phyloP scores from a whole-genome alignment of 2,797 vertebrate species.

The Pipistrellus pipistrellus region DNA sequence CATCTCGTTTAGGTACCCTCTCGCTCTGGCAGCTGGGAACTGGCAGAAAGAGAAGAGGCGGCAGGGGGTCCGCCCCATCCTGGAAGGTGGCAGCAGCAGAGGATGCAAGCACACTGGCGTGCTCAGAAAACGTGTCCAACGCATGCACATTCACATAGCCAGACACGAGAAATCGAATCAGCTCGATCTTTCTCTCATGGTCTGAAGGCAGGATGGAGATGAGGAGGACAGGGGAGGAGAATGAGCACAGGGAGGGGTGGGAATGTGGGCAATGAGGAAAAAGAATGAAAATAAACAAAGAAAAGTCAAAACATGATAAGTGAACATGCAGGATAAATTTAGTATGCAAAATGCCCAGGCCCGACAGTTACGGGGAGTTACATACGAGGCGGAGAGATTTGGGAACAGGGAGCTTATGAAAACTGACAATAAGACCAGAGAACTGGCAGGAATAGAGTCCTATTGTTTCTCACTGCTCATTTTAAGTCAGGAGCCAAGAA shows the following conservation, averaged over 20 bases:
- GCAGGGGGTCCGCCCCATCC: conserved; percentile 93
- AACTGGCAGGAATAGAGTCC: background rate
- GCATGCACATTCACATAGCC: conserved; percentile 94
- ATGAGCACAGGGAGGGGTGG: conserved; percentile 54
- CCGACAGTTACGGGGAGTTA: background rate
- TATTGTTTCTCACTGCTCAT: background rate
- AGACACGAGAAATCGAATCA: conserved; percentile 95
- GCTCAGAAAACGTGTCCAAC: conserved; percentile 94
- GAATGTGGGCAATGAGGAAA: conserved; percentile 74
- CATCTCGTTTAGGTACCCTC: conserved; percentile 93
- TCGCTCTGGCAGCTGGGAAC: conserved; percentile 92
- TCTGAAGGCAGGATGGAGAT: conserved; percentile 89
- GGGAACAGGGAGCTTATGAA: background rate
- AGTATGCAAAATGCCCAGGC: conserved; percentile 65
- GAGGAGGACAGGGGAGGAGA: conserved; percentile 1
- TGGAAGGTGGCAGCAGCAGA: conserved; percentile 94
- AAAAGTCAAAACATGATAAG: conserved; percentile 70
- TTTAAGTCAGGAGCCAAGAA: background rate
- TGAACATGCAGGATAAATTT: conserved; percentile 80
- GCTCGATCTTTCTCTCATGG: conserved; percentile 95
- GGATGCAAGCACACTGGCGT: conserved; percentile 93
- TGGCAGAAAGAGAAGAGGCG: conserved; percentile 94
- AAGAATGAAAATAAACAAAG: conserved; percentile 81
- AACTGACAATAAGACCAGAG: background rate
- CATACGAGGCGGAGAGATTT: background rate